A percentile compares a stretch with the other conserved stretches of the same genome.
phyloP scores from a whole-genome alignment of 2,797 vertebrate species.

The Psittacula derbiana region DNA sequence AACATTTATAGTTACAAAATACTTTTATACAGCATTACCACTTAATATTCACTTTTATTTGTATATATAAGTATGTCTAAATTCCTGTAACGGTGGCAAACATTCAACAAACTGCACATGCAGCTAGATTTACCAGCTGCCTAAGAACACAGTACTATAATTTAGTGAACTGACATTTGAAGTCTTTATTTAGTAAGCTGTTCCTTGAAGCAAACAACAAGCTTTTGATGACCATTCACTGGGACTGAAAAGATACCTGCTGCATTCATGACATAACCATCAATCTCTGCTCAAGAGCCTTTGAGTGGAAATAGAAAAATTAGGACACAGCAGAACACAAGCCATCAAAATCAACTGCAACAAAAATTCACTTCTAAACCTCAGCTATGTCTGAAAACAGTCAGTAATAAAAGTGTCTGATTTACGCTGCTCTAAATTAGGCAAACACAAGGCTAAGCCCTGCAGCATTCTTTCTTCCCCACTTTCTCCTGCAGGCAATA shows the following conservation, averaged over 20 bases:
- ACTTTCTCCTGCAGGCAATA: neutral
- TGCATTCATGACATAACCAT: neutral
- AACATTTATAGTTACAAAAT: neutral
- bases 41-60: neutral
- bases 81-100: neutral
- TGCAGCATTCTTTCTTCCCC: neutral
- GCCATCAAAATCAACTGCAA: neutral
- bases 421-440: neutral
- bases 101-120: neutral
- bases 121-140: neutral
- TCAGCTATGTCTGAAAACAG: neutral
- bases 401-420: neutral
- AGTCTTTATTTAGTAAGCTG: neutral
- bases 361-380: neutral
- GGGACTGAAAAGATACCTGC: neutral
- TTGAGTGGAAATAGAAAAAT: neutral
- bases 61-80: fast-evolving
- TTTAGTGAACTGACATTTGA: neutral
- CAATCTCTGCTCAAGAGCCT: neutral
- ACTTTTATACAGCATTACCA: neutral
- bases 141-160: fast-evolving
- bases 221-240: neutral
- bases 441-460: conserved; percentile 9
- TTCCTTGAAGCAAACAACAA: neutral
- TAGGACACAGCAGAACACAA: neutral